These are phyloP conservation scores for Aphaenogaster floridana DNA, from an alignment of 1,140 invertebrate genomes.

Conservation along the genomic window DNA sequence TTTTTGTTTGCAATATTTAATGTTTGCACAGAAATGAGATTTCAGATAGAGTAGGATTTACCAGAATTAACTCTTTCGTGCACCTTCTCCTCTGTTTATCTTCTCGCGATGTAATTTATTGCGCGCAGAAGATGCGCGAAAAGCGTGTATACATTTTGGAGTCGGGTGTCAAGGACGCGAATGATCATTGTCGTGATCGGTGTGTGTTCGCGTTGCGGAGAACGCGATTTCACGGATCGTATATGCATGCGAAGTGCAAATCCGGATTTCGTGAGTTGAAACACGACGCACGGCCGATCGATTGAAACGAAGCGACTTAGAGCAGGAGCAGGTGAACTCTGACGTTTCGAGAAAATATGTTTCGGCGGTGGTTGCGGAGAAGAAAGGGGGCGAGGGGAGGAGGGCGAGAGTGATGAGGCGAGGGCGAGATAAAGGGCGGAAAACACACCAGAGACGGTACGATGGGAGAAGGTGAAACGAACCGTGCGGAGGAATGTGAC, in stretches of 20 bases:
- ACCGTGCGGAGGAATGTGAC: slow-evolving; percentile 41
- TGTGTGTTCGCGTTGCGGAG: background rate
- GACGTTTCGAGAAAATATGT: slow-evolving; percentile 58
- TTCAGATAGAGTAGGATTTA: background rate
- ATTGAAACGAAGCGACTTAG: slow-evolving; percentile 27
- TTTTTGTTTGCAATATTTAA: background rate
- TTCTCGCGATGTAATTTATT: slow-evolving; percentile 24
- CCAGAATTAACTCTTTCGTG: background rate
- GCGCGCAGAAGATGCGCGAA: background rate
- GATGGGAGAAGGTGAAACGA: slow-evolving; percentile 40
- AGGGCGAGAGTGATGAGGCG: slow-evolving; percentile 6
- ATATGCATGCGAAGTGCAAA: slow-evolving; percentile 34
- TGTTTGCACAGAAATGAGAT: background rate
- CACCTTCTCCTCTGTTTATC: background rate
- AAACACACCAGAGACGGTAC: slow-evolving; percentile 32
- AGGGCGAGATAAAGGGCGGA: slow-evolving; percentile 30
- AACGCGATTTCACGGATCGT: slow-evolving; percentile 48
- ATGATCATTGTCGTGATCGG: slow-evolving; percentile 11
- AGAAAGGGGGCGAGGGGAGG: background rate
- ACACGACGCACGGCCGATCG: slow-evolving; percentile 40
- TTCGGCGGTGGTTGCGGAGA: slow-evolving; percentile 1
- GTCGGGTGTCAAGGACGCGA: background rate
- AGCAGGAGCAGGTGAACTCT: slow-evolving; percentile 43
- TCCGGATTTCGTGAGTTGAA: slow-evolving; percentile 40
- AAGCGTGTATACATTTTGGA: background rate